A percentile compares a stretch with the other conserved stretches of the same genome.
These are phyloP conservation scores for Rhysida immarginata DNA, from an alignment of 1,140 invertebrate species.

Conservation along the genomic window DNA sequence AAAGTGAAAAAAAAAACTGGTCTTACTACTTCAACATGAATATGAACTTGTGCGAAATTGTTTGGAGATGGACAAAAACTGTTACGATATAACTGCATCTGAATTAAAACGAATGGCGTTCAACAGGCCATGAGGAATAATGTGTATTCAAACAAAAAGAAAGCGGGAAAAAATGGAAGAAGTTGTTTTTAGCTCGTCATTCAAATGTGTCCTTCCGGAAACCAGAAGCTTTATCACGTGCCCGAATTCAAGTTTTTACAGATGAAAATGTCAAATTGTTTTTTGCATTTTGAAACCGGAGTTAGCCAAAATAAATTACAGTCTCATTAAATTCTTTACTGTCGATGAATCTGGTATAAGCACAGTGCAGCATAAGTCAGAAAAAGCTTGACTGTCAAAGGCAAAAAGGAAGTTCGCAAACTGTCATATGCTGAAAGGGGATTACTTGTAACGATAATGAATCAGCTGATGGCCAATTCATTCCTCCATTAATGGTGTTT, in stretches of 20 bases:
- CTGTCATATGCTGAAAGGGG: conserved; percentile 4
- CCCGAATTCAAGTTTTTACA: background rate
- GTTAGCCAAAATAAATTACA: background rate
- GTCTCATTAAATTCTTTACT: conserved; percentile 9
- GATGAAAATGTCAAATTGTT: conserved; percentile 12
- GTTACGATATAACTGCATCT: too few species aligned
- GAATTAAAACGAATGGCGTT: too few species aligned
- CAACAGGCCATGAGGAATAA: too few species aligned
- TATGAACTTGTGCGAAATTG: too few species aligned
- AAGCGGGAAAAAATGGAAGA: background rate
- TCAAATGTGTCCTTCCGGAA: background rate
- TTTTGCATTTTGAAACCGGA: conserved; percentile 1
- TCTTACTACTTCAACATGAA: too few species aligned
- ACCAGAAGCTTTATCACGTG: background rate
- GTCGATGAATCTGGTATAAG: conserved; percentile 15
- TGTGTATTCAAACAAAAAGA: too few species aligned
- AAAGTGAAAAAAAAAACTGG: too few species aligned
- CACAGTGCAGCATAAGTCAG: conserved; percentile 9
- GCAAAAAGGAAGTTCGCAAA: conserved; percentile 4
- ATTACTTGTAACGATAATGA: background rate
- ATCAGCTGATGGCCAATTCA: background rate
- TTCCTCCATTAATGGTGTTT: background rate
- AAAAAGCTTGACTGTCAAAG: conserved; percentile 1
- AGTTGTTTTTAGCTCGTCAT: background rate
- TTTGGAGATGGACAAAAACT: too few species aligned